Evolutionary conservation across 2,797 vertebrate genomes (phyloP).

Genomic region (Peromyscus eremicus): DNA sequence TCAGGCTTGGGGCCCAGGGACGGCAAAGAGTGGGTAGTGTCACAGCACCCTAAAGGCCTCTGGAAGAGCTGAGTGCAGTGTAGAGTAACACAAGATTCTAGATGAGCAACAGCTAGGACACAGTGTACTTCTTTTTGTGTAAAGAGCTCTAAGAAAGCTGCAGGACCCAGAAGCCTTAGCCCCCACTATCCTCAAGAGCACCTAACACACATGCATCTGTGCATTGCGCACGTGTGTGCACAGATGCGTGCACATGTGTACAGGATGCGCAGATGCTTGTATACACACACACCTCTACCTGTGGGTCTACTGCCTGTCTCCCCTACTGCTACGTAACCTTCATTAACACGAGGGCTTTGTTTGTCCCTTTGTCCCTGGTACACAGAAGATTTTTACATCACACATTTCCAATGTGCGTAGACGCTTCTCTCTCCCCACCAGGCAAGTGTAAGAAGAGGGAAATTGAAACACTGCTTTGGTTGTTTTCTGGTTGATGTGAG

Average conservation of each 20-base stretch:
- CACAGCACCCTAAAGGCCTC: neutral
- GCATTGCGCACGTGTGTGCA: too few relatives aligned
- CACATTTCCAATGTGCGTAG: neutral
- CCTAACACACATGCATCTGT: neutral
- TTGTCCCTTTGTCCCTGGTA: too few relatives aligned
- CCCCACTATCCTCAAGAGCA: neutral
- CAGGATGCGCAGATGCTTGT: too few relatives aligned
- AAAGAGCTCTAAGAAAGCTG: neutral
- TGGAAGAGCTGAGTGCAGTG: neutral
- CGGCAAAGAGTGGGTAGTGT: fast-evolving
- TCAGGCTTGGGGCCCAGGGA: too few relatives aligned
- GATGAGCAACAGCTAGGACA: neutral
- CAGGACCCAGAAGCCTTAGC: neutral
- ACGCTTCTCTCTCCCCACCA: neutral
- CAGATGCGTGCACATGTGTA: too few relatives aligned
- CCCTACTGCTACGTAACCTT: neutral
- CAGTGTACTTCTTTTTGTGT: neutral
- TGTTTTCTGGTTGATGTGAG: neutral
- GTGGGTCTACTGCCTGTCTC: neutral
- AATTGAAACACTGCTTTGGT: neutral
- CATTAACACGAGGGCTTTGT: neutral
- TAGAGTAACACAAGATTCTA: neutral
- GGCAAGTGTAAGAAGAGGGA: neutral
- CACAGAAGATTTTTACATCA: neutral
- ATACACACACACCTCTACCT: neutral